Evolutionary conservation across 2,797 vertebrate species (phyloP).

Genomic region (Myiothlypis chrysogaster): DNA sequence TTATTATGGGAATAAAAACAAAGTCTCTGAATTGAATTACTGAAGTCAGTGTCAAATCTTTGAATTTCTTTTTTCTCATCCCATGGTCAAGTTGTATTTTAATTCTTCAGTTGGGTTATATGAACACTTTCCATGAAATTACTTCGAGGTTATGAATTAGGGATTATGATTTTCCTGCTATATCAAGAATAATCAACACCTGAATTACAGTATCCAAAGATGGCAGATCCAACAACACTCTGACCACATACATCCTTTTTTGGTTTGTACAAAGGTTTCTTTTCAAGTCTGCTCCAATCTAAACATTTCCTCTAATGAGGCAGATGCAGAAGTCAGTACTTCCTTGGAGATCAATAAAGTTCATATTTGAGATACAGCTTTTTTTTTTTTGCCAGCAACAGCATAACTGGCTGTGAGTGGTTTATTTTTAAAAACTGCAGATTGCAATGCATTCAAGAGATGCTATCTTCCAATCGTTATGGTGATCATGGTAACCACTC

Average conservation of each 20-base stretch:
- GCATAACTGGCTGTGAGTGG: not conserved
- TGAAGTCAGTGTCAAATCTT: not conserved
- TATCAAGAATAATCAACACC: not conserved
- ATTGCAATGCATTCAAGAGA: not conserved
- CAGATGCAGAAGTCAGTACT: not conserved
- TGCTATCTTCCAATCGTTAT: not conserved
- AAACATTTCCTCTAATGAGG: not conserved
- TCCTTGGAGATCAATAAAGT: constrained; percentile 2
- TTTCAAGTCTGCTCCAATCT: not conserved
- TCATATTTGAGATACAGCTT: not conserved
- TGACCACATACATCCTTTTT: not conserved
- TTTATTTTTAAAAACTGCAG: constrained; percentile 25
- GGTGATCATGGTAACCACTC: constrained; percentile 52
- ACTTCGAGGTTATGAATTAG: not conserved
- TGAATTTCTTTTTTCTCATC: not conserved
- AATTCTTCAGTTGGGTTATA: not conserved
- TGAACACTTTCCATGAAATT: not conserved
- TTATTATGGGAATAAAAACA: not conserved
- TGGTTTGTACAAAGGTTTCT: not conserved
- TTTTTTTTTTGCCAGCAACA: not conserved
- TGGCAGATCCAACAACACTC: not conserved
- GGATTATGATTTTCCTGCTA: not conserved
- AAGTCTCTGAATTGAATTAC: not conserved
- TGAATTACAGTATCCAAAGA: not conserved
- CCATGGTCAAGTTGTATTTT: not conserved